Base-by-base conservation (phyloP, 2,888 invertebrate species). In the Platypus cylindrus region DNA sequence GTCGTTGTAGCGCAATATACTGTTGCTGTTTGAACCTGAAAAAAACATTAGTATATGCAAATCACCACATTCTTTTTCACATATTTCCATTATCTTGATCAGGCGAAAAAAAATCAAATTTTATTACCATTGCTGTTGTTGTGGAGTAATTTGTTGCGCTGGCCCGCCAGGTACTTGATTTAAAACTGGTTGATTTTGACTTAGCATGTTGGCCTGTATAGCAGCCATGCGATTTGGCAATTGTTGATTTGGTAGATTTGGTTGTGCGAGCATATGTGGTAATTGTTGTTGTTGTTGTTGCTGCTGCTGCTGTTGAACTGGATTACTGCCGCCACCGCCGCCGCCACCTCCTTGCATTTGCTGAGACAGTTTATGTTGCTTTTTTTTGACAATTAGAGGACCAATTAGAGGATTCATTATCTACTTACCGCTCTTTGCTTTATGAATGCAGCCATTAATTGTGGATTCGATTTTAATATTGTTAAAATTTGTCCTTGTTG, bases 391-490 rank as follows among this genome's bases (percentile, higher is more conserved):
- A 20, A 14, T 20, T 5, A 5, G 5, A 20, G 5, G 5, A 5
- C 20, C 5, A 20, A 20, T 20, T 20, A 7, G 7, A 20, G 20
- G 20, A 9, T 20, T 20, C 20, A 7, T 20, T 27, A 1, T 17
- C 17, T 31, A 38, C 56, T 45, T 47, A 72, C 75, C 65, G 82
- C 78, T 57, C 85, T 69, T 60, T 87, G 86, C 55, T 90, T 89
- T 46, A 94, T 84, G 57, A 90, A 90, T 34, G 91, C 89, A 36
- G 91, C 89, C 89, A 94, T 93, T 29, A 95, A 70, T 51, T 86
- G 87, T 24, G 94, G 94, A 65, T 93, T 90, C 45, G 84, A 81
- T 63, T 91, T 91, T 44, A 94, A 73, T 54, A 94, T 89, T 53
- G 81, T 78, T 43, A 93, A 68, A 41, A 87, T 78, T 63, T 86